A percentile compares a stretch with the other conserved stretches of the same genome.
Conservation (phyloP, 2,888 invertebrate genomes). For the Hylaea fasciaria region DNA sequence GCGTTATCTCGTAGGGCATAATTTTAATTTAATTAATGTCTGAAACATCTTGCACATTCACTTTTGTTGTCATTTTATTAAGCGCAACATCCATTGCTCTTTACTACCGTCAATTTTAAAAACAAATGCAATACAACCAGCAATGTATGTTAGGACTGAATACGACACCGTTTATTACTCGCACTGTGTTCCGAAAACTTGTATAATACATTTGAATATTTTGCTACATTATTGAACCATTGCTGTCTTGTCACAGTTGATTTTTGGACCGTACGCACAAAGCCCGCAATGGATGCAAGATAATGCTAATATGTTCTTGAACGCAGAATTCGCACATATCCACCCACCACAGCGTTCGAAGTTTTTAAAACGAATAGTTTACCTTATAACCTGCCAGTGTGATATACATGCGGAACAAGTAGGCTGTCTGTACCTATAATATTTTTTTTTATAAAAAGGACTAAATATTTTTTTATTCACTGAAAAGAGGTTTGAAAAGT, state of each 20-base stretch:
- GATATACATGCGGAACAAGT: constrained; percentile 37
- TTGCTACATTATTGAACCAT: neutral
- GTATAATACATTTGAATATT: no score
- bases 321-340: constrained; percentile 12
- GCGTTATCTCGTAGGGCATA: neutral
- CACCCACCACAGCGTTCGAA: constrained; percentile 30
- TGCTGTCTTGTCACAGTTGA: neutral
- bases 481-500: constrained; percentile 8
- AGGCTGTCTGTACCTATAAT: constrained; percentile 37
- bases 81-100: neutral
- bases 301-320: constrained; percentile 9
- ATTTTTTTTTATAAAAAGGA: constrained; percentile 4
- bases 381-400: constrained; percentile 58
- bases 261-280: neutral
- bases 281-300: constrained; percentile 10
- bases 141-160: neutral
- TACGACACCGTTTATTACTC: neutral
- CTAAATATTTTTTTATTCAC: constrained; percentile 5
- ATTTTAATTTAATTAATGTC: neutral
- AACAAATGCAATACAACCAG: neutral
- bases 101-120: neutral
- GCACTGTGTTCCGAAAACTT: no score
- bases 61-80: neutral
- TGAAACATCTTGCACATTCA: neutral
- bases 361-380: constrained; percentile 64